Base-by-base conservation (phyloP, 2,888 invertebrate species). In the Stramonita haemastoma region DNA sequence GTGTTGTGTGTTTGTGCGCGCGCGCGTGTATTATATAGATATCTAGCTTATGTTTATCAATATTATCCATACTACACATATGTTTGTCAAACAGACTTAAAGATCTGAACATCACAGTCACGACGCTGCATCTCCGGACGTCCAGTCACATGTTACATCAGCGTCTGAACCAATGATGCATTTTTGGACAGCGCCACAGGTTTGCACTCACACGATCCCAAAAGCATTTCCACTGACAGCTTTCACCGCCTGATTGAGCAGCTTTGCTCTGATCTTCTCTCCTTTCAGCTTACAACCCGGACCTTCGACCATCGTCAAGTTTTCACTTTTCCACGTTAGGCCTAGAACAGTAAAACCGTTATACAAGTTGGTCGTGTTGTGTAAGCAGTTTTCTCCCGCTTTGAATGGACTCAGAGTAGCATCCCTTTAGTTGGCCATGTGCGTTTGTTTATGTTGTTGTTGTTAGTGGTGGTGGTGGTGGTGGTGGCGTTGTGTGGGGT, bases 231-330 rank as follows among this genome's bases (percentile, higher is more conserved):
- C 93, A 22, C 56, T 86, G 1, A 94, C 93, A 77, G 83, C 29
- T 70, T 91, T 91, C 13, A 93, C 93, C 34, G 87, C 89, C 89
- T 93, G 92, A 15, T 92, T 92, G 36, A 87, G 91, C 17, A 94
- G 66, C 85, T 91, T 92, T 5, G 91, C 91, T 91, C 91, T 93
- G 46, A 94, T 93, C 90, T 93, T 94, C 84, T 94, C 93, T n/a
- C 94, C 94, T 89, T 94, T 94, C 56, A 94, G 79, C 86, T 93
- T 94, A 89, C 94, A 94, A 0, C 94, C 94, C 77, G 94, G 94
- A 0, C 94, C 94, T 91, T 94, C 94, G 0, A 94, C 94, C 94
- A 94, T 94, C 32, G 81, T 92, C 11, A 29, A 26, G 22, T n/a
- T 0, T 56, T 84, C n/a, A 22, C n/a, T 46, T 46, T 87, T n/a